These are phyloP conservation scores for Jordanella pulchra DNA, from an alignment of 2,797 vertebrate genomes.

Conservation along the genomic window DNA sequence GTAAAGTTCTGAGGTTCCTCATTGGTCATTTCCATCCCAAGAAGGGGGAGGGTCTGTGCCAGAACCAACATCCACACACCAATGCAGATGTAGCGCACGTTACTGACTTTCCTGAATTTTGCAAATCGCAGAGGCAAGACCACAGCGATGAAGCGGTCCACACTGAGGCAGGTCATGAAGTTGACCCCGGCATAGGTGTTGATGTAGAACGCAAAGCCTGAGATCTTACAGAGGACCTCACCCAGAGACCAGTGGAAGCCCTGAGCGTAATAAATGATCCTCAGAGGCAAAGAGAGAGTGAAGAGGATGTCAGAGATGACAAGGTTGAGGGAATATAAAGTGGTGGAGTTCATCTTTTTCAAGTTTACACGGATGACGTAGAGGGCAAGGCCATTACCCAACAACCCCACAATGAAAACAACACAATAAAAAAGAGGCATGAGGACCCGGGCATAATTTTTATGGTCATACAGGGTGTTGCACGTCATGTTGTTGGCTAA, in stretches of 20 bases:
- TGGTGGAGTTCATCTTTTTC: constrained; percentile 97
- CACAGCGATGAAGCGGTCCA: constrained; percentile 93
- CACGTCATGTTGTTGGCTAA: constrained; percentile 62
- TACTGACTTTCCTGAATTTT: constrained; percentile 84
- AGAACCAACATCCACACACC: constrained; percentile 90
- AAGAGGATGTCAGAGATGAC: constrained; percentile 95
- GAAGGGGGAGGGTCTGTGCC: constrained; percentile 89
- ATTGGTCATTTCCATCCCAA: constrained; percentile 82
- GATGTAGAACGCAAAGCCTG: constrained; percentile 90
- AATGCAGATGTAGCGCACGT: constrained; percentile 86
- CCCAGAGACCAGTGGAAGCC: constrained; percentile 93
- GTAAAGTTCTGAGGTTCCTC: constrained; percentile 63
- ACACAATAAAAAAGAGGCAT: constrained; percentile 85
- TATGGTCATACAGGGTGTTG: constrained; percentile 86
- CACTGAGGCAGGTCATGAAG: constrained; percentile 96
- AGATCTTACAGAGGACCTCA: constrained; percentile 84
- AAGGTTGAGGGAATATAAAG: constrained; percentile 93
- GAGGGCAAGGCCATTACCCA: constrained; percentile 91
- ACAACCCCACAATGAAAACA: constrained; percentile 86
- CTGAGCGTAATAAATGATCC: constrained; percentile 88
- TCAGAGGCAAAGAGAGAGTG: constrained; percentile 84
- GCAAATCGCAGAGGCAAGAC: constrained; percentile 88
- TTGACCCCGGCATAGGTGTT: constrained; percentile 96
- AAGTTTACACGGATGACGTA: constrained; percentile 89
- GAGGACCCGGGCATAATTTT: constrained; percentile 80